phyloP scores from a whole-genome alignment of 2,797 vertebrate species.

The Iguana delicatissima region DNA sequence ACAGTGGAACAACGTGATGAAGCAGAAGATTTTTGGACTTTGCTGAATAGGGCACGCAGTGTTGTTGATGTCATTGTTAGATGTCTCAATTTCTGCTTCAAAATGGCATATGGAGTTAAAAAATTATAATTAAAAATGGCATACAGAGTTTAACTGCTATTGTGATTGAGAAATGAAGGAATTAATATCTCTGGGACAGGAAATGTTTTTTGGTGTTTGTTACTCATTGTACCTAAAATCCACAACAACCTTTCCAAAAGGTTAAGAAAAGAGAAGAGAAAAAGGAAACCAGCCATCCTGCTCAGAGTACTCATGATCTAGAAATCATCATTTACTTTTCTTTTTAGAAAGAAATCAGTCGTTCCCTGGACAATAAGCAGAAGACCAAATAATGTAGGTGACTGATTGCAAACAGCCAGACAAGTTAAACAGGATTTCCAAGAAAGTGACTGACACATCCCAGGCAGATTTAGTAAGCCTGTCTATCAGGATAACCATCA shows the following conservation, averaged over 20 bases:
- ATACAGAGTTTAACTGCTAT: not conserved
- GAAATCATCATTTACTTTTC: not conserved
- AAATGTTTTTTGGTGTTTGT: not conserved
- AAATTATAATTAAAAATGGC: not conserved
- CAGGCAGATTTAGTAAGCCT: slow-evolving; percentile 27
- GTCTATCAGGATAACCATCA: slow-evolving; percentile 12
- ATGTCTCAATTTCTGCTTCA: not conserved
- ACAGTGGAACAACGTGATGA: not conserved
- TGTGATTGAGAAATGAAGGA: not conserved
- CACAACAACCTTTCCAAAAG: not conserved
- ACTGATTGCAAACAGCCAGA: slow-evolving; percentile 10
- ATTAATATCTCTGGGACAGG: not conserved
- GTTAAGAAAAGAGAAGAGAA: not conserved
- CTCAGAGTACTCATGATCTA: not conserved
- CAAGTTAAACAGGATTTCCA: slow-evolving; percentile 15
- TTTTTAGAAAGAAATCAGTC: slow-evolving; percentile 11
- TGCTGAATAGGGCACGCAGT: not conserved
- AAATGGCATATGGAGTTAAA: not conserved
- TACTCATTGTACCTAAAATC: not conserved
- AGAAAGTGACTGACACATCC: slow-evolving; percentile 6
- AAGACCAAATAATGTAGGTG: not conserved
- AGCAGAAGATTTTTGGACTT: not conserved
- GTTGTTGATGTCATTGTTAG: not conserved
- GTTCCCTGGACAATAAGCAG: slow-evolving; percentile 5
- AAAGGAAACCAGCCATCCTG: not conserved